Conservation (phyloP, 1,140 invertebrate genomes). For the Pomacea maculata region DNA sequence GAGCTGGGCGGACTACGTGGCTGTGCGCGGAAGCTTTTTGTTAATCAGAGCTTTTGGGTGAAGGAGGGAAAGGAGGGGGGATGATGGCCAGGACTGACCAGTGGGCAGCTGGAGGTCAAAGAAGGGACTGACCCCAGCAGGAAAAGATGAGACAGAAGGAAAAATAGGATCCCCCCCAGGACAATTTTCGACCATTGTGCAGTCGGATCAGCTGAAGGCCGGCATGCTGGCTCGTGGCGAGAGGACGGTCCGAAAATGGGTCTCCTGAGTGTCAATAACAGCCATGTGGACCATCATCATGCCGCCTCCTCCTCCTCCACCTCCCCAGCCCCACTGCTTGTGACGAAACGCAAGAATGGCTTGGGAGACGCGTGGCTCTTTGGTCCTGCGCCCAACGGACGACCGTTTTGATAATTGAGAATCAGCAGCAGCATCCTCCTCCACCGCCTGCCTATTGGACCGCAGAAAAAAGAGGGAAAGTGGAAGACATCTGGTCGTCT, state of each 20-base stretch:
- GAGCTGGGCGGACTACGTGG: background rate
- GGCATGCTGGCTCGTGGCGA: background rate
- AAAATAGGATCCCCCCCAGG: constrained; percentile 21
- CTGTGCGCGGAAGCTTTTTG: constrained; percentile 12
- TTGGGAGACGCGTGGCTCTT: background rate
- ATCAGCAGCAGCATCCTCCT: no score
- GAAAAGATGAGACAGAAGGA: constrained; percentile 18
- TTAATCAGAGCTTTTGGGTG: constrained; percentile 9
- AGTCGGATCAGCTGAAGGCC: background rate
- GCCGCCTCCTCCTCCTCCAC: no score
- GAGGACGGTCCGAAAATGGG: background rate
- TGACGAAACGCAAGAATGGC: background rate
- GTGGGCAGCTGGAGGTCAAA: background rate
- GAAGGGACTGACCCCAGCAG: background rate
- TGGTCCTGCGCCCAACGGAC: background rate
- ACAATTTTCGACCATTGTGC: constrained; percentile 26
- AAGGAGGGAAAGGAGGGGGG: background rate
- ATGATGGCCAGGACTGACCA: background rate
- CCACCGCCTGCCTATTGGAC: no score
- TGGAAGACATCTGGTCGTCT: no score
- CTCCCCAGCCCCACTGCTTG: background rate
- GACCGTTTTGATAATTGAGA: no score
- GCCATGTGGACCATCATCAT: background rate
- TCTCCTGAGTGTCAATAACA: constrained; percentile 6
- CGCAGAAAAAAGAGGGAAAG: no score